Evolutionary conservation across 1,140 invertebrate genomes (phyloP).

Genomic region (Sesamia nonagrioides): DNA sequence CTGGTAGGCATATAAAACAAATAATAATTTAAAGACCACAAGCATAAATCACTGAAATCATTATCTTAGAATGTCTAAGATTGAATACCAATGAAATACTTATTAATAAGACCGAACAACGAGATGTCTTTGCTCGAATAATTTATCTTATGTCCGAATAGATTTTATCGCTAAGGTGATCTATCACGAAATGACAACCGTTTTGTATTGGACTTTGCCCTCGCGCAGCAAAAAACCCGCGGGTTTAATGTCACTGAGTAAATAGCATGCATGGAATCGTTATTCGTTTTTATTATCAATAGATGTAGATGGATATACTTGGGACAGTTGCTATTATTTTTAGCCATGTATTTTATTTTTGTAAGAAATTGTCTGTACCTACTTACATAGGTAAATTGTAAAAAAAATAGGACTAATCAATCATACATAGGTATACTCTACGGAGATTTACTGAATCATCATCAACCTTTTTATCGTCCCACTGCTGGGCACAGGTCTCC

Average conservation of each 20-base stretch:
- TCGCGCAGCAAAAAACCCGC: conserved; percentile 4
- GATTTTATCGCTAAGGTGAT: conserved; percentile 52
- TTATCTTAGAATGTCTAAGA: conserved; percentile 7
- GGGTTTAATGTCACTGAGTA: not conserved
- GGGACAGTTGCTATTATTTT: no score
- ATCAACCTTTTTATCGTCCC: no score
- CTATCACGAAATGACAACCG: conserved; percentile 47
- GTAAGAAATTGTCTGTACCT: no score
- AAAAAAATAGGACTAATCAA: no score
- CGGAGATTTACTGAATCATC: no score
- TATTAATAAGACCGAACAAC: conserved; percentile 29
- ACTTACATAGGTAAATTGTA: no score
- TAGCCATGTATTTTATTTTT: no score
- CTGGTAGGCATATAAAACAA: no score
- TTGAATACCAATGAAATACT: conserved; percentile 17
- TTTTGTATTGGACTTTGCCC: conserved; percentile 46
- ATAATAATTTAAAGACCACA: no score
- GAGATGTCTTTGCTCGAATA: conserved; percentile 20
- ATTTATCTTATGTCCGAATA: conserved; percentile 46
- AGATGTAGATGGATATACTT: no score
- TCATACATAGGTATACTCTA: no score
- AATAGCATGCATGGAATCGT: not conserved
- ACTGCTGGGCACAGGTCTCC: no score
- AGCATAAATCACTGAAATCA: conserved; percentile 20
- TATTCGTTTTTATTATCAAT: not conserved